These are phyloP conservation scores for Fulica atra DNA, from an alignment of 2,113 vertebrate species.

Conservation along the genomic window DNA sequence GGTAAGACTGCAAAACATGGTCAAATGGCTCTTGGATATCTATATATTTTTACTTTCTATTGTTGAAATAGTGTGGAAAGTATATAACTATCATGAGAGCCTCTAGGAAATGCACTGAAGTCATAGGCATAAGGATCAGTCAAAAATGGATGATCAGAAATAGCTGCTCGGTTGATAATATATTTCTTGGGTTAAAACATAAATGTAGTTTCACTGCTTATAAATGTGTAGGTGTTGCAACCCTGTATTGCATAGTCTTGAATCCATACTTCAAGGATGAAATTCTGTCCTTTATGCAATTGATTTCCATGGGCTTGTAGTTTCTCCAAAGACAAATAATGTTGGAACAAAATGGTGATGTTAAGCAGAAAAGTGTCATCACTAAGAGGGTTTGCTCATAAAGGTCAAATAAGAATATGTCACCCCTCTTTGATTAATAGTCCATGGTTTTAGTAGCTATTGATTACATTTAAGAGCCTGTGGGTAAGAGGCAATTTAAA, in stretches of 20 bases:
- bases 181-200: neutral
- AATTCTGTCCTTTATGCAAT: slow-evolving; percentile 26
- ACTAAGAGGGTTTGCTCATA: slow-evolving; percentile 10
- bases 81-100: neutral
- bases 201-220: neutral
- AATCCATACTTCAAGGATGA: neutral
- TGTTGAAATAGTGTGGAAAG: neutral
- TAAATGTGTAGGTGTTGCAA: neutral
- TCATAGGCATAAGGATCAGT: neutral
- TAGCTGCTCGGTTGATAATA: neutral
- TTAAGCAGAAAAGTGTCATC: slow-evolving; percentile 9
- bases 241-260: neutral
- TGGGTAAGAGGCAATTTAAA: slow-evolving; percentile 1
- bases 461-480: slow-evolving; percentile 21
- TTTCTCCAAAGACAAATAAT: slow-evolving; percentile 1
- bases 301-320: neutral
- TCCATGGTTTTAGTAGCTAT: neutral
- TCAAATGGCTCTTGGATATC: neutral
- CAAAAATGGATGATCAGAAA: neutral
- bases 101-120: neutral
- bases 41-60: neutral
- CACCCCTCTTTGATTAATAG: slow-evolving; percentile 12
- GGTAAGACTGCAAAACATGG: neutral
- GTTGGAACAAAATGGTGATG: neutral
- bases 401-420: slow-evolving; percentile 45